A percentile compares a stretch with the other conserved stretches of the same genome.
These are phyloP conservation scores for Mobula hypostoma DNA, from an alignment of 2,113 vertebrate genomes.

Conservation along the genomic window DNA sequence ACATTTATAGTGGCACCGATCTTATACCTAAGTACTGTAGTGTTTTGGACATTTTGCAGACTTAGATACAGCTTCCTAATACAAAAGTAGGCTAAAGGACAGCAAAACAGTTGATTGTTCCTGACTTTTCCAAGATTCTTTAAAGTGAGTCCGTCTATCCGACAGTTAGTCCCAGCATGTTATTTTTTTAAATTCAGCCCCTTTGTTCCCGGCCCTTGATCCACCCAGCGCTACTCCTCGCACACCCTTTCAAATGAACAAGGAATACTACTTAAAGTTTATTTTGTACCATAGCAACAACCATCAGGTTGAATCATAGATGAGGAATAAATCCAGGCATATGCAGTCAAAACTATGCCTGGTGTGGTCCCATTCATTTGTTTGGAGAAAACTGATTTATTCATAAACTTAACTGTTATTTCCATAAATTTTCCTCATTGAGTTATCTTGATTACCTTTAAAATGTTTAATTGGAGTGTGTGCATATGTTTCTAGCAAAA, in stretches of 20 bases:
- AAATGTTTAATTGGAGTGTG: conserved; percentile 2
- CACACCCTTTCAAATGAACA: conserved; percentile 6
- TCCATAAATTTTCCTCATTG: neutral
- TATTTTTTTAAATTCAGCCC: neutral
- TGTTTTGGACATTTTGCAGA: too few species aligned
- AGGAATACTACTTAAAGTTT: conserved; percentile 30
- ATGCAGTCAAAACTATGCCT: neutral
- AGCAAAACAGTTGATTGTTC: neutral
- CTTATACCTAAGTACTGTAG: too few species aligned
- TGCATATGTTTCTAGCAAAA: conserved; percentile 2
- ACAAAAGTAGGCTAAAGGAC: neutral
- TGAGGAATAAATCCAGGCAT: neutral
- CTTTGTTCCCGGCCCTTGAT: neutral
- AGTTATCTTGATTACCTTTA: neutral
- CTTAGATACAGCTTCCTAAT: neutral
- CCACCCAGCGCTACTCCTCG: neutral
- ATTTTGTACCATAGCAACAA: conserved; percentile 24
- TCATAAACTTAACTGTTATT: neutral
- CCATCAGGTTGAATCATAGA: conserved; percentile 7
- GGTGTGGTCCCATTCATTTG: neutral
- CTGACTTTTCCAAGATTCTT: conserved; percentile 14
- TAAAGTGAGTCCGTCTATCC: neutral
- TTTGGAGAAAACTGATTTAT: neutral
- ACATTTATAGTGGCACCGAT: too few species aligned
- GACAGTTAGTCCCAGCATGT: neutral